phyloP scores from a whole-genome alignment of 2,797 vertebrate genomes.

The Eleutherodactylus coqui region DNA sequence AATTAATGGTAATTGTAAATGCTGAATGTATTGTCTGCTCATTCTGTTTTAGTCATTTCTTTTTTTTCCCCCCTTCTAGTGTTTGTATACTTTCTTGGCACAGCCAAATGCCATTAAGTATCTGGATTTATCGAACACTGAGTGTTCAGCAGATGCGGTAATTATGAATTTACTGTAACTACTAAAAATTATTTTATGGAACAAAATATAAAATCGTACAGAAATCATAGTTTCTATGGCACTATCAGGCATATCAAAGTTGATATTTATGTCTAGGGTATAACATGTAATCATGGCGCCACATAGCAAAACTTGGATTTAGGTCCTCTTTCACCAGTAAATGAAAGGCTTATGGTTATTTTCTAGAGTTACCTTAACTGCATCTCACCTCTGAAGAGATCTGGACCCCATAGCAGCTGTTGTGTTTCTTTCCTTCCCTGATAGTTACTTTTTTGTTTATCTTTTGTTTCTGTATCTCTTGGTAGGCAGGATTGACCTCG shows the following conservation, averaged over 20 bases:
- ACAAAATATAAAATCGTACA: too few species aligned
- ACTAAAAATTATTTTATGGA: neutral
- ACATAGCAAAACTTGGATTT: too few species aligned
- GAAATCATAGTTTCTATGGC: neutral
- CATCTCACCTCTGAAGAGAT: too few species aligned
- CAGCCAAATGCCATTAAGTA: slow-evolving; percentile 89
- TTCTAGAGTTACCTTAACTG: too few species aligned
- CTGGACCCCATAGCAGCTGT: too few species aligned
- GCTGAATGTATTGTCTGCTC: neutral
- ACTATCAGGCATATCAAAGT: neutral
- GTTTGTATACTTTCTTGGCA: slow-evolving; percentile 90
- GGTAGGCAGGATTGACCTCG: too few species aligned
- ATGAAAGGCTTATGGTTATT: too few species aligned
- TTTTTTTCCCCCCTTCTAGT: slow-evolving; percentile 74
- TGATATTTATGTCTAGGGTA: neutral
- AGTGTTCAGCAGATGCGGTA: slow-evolving; percentile 94
- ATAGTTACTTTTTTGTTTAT: too few species aligned
- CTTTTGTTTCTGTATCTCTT: too few species aligned
- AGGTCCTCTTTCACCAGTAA: neutral
- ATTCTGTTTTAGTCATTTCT: neutral
- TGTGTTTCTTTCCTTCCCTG: too few species aligned
- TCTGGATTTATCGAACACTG: slow-evolving; percentile 94
- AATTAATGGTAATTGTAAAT: neutral
- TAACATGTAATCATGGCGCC: too few species aligned
- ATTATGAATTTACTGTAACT: neutral